Base-by-base conservation (phyloP, 2,888 invertebrate species). In the Meganola albula region DNA sequence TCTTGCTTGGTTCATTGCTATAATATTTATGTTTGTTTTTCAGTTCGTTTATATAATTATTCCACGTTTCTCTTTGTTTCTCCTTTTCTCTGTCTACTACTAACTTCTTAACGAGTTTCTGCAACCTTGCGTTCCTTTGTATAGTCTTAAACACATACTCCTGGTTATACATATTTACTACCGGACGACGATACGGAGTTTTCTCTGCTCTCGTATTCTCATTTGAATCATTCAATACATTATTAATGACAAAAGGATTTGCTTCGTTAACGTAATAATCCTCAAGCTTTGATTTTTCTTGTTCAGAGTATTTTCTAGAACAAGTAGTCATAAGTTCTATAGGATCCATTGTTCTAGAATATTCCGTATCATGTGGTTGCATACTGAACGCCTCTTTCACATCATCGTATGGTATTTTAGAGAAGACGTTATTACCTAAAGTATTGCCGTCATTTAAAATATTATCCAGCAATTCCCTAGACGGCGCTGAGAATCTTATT, bases 21-120 rank as follows among this genome's bases (percentile, higher is more conserved):
- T 45, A 40, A 34, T 48, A 38, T 12, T 31, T 34, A 28, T 76
- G 68, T 47, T 66, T 79, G 33, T 58, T 68, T 39, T 68, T 73
- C 18, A 78, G 50, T 20, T 66, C 54, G 23, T 74, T 72, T n/a
- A 83, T 72, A 25, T 70, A 77, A 31, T 71, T 75, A 39, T 75
- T 72, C 73, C 75, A 77, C 1, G 56, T 45, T 34, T 70, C 64
- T 24, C 48, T 58, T 28, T 71, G 56, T 44, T 69, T 75, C 35
- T 76, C 72, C 34, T 37, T 66, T 38, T 69, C 60, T 41, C 75
- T 57, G 2, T 53, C 57, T 21, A 53, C 31, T 6, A 63, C 48
- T 21, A 82, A 35, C 34, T 63, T 67, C 26, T 51, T 61, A 0
- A 79, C 56, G 10, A 78, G 36, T 10, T 33, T 40, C 27, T 72